Evolutionary conservation across 2,797 vertebrate species (phyloP), one percentile per base, ranked within the genome.

Genomic region (Scyliorhinus canicula): DNA sequence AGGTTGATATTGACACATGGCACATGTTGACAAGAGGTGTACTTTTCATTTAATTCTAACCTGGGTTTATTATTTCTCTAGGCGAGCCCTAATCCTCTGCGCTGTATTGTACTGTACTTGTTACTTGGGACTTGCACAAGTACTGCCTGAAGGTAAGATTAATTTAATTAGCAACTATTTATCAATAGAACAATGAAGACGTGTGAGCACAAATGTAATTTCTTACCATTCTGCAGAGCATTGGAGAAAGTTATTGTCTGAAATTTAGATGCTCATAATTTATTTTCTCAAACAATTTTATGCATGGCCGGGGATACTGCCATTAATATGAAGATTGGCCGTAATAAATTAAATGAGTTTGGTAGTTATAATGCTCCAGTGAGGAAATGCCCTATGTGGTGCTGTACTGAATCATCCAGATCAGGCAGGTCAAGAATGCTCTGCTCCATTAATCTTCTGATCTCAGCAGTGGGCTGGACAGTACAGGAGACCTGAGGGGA

Each of bases 31-130:
- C 12, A 69, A 35, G 31, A 79, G 84, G 63, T 71, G 47, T 95
- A 40, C 71, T 21, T 93, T 77, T 96, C 96, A 96, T 95, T 96
- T 55, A 44, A 96, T 95, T 86, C 95, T 96, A 96, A 96, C 69
- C 97, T 95, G 95, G 97, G 95, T 96, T 95, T 96, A 95, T 95
- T 44, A 40, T 93, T 96, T 97, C 95, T 95, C 95, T 96, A 99
- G 99, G 98, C 98, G 97, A 97, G 97, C 98, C 97, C 97, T 98
- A 97, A 98, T 98, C 97, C 96, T 99, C 97, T 98, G 98, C 98
- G 97, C 97, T 95, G 95, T 99, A 95, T 96, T 99, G 95, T 98
- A 97, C 95, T 98, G 97, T 96, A 96, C 97, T 96, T 99, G 98
- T 97, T 98, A 97, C 96, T 97, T 99, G 96, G 98, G 98, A 96